Base-by-base conservation (phyloP, 2,797 vertebrate species). In the Cirrhinus molitorella region DNA sequence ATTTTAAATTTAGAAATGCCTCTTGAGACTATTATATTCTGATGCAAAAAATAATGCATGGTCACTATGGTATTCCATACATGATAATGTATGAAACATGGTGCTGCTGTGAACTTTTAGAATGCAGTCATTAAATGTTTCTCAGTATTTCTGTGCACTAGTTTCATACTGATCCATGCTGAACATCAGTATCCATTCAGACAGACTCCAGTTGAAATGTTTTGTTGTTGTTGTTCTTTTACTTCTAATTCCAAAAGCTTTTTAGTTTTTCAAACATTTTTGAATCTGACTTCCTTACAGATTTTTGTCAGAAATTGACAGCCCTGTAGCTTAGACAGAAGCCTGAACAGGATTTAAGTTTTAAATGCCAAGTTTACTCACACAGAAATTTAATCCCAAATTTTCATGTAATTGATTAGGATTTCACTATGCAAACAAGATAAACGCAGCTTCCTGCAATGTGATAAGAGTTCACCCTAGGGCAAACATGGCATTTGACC, bases 391-490 rank as follows among this genome's bases (percentile, higher is more conserved):
- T 47, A 28, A 68, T 31, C 8, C 49, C n/a, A 55, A 28, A 43
- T 68, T 79, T 79, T 23, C n/a, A 53, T 40, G 31, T 67, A 51
- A 53, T 79, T 34, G 25, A 66, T 37, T 66, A 8, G 14, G 17
- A 31, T 63, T 63, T 79, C 25, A 21, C 43, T 78, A 49, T 49
- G 61, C 47, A 67, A 23, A 70, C 6, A 14, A 45, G 14, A 53
- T 13, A 51, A 53, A 51, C 10, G 5, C 9, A 66, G 25, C 43
- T 67, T 53, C 31, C 31, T 67, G 47, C 25, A 53, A 17, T 17
- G 59, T 14, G 31, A 7, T 63, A 31, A 53, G n/a, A 40, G 21
- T 53, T 79, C 21, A 51, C 47, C 21, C 77, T 34, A 45, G 8
- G 21, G 21, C 57, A 59, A 77, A 28, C 25, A 28, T 63, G 1